phyloP scores from a whole-genome alignment of 2,797 vertebrate species.

The Monodelphis domestica region DNA sequence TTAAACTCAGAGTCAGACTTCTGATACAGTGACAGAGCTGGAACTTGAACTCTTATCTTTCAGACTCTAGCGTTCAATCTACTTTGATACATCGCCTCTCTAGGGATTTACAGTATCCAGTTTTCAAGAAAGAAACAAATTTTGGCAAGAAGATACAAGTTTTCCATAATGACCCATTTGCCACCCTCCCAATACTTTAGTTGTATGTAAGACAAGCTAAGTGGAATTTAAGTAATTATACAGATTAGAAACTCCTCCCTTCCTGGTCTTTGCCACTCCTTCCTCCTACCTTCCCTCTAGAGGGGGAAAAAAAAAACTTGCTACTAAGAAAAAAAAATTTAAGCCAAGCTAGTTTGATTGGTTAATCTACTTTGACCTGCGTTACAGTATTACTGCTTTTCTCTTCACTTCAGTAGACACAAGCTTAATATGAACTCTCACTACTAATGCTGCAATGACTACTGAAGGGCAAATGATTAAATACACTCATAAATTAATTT shows the following conservation, averaged over 20 bases:
- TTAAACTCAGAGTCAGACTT: not conserved
- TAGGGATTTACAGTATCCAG: not conserved
- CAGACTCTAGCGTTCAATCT: not conserved
- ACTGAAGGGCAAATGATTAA: conserved; percentile 49
- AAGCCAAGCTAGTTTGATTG: conserved; percentile 19
- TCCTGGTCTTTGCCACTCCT: not conserved
- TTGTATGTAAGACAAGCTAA: not conserved
- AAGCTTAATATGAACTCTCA: conserved; percentile 45
- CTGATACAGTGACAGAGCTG: no score
- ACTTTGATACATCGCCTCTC: not conserved
- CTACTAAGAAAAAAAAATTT: conserved; percentile 54
- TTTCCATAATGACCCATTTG: conserved; percentile 42
- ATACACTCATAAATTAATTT: conserved; percentile 16
- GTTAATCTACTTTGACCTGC: not conserved
- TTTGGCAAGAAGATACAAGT: conserved; percentile 16
- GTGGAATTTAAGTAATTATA: conserved; percentile 27
- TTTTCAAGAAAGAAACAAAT: conserved; percentile 21
- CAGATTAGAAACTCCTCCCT: conserved; percentile 18
- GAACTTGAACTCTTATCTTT: not conserved
- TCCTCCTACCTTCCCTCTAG: no score
- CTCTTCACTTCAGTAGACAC: conserved; percentile 17
- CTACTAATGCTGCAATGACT: conserved; percentile 29
- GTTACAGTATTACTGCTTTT: conserved; percentile 10
- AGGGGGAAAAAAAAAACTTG: not conserved
- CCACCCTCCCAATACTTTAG: conserved; percentile 38